Conservation (phyloP, 35 echinoderm and acorn worm species). For the Apostichopus californicus region DNA sequence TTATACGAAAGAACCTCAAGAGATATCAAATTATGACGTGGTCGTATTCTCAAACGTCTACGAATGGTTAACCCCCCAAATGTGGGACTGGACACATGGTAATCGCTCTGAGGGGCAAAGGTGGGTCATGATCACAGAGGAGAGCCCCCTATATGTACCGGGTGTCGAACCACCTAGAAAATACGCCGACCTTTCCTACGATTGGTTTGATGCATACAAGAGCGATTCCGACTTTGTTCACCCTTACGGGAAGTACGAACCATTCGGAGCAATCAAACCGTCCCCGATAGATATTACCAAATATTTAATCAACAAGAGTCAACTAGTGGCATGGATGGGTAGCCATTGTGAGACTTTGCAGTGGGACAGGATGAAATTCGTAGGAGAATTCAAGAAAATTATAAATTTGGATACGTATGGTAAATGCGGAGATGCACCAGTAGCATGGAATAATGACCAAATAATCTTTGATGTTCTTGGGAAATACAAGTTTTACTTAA, state of each 20-base stretch:
- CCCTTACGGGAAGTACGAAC: slow-evolving; percentile 29
- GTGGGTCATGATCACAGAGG: slow-evolving; percentile 58
- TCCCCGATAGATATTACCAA: background rate
- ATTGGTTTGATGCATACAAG: slow-evolving; percentile 52
- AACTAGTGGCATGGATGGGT: slow-evolving; percentile 44
- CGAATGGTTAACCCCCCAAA: slow-evolving; percentile 41
- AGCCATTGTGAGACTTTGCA: slow-evolving; percentile 54
- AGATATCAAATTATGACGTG: slow-evolving; percentile 28
- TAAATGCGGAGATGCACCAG: slow-evolving; percentile 12
- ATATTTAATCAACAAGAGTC: slow-evolving; percentile 22
- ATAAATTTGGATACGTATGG: slow-evolving; percentile 11
- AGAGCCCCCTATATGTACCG: slow-evolving; percentile 49
- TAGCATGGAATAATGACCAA: slow-evolving; percentile 46
- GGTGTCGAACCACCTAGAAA: slow-evolving; percentile 30
- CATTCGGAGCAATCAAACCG: slow-evolving; percentile 10
- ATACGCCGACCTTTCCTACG: slow-evolving; percentile 18
- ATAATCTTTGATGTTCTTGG: slow-evolving; percentile 2
- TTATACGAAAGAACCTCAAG: slow-evolving; percentile 9
- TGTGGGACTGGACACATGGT: slow-evolving; percentile 32
- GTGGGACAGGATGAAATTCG: slow-evolving; percentile 54
- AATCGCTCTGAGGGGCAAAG: slow-evolving; percentile 18
- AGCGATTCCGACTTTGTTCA: slow-evolving; percentile 49
- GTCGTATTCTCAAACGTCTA: slow-evolving; percentile 47
- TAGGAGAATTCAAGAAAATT: background rate
- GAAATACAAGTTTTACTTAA: slow-evolving; percentile 84